Base-by-base conservation (phyloP, 2,113 vertebrate species). In the Panurus biarmicus region DNA sequence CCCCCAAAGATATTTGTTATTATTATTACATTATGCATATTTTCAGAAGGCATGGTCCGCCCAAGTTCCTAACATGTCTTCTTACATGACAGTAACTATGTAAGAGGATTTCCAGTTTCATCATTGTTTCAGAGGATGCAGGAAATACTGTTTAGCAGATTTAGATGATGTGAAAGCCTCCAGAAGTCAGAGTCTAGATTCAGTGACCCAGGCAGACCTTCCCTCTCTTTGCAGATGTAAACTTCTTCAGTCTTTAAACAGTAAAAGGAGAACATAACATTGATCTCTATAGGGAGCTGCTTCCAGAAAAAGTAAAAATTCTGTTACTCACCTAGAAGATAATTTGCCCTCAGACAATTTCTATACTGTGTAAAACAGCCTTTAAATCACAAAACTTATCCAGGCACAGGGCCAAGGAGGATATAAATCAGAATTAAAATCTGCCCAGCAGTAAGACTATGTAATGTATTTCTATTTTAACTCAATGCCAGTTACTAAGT, bases 361-460 rank as follows among this genome's bases (percentile, higher is more conserved):
- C 84, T 93, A 31, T 85, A 65, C 64, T 80, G 22, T 74, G 58
- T 88, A 71, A 85, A 93, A 56, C 28, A 85, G 72, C 44, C 14
- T 88, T 84, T 82, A 94, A 71, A 90, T 93, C 85, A 83, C 53
- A 56, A 80, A 86, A 64, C 22, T 91, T 92, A 85, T 35, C 81
- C n/a, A 94, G 90, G 85, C 90, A 93, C 40, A 88, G 88, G 74
- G 79, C 75, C 93, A 93, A 87, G 29, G 56, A 70, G 28, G 40
- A 88, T 83, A 93, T 88, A 95, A 93, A 91, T 94, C 56, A 18
- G 65, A 90, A 93, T 93, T 90, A 65, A 94, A 95, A 95, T 88
- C 82, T 91, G 72, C 60, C 71, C n/a, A 85, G 71, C 85, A 84
- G 31, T 75, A 90, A 77, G 85, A 35, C 85, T 88, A 24, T 29